These are phyloP conservation scores for Ascidia mentula DNA, from an alignment of 23 tunicate species.

Conservation along the genomic window DNA sequence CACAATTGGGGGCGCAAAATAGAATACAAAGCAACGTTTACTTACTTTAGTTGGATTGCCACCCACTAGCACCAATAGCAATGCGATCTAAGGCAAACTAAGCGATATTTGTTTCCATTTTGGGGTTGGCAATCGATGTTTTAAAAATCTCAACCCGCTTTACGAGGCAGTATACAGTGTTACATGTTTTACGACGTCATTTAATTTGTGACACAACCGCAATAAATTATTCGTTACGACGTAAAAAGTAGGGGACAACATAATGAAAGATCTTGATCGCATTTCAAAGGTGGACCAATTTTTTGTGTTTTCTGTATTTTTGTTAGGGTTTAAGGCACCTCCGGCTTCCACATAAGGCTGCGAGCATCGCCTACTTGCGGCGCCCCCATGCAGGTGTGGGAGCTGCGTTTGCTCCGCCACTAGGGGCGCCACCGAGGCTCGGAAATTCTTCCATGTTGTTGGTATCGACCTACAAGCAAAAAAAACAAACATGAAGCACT, in stretches of 20 bases:
- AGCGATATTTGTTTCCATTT: not conserved
- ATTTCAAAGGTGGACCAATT: not conserved
- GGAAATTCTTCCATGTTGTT: conserved; percentile 98
- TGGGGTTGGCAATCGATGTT: not conserved
- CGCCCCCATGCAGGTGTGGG: conserved; percentile 74
- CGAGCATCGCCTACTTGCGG: conserved; percentile 4
- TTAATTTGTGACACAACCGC: not conserved
- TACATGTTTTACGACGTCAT: not conserved
- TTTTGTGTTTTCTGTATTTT: not conserved
- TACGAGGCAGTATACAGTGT: conserved; percentile 7
- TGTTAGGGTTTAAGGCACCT: not conserved
- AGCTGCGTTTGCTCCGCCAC: conserved; percentile 12
- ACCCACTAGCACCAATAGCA: not conserved
- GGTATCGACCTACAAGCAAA: conserved; percentile 72
- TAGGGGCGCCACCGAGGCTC: conserved; percentile 57
- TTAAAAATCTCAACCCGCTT: not conserved
- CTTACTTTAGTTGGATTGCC: not conserved
- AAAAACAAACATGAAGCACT: not conserved
- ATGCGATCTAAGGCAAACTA: not conserved
- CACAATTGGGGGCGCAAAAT: not conserved
- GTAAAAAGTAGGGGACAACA: not conserved
- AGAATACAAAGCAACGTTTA: not conserved
- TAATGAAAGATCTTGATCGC: not conserved
- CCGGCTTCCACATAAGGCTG: not conserved
- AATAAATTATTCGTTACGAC: not conserved